phyloP scores from a whole-genome alignment of 2,888 invertebrate species.

The Thelaira solivaga region DNA sequence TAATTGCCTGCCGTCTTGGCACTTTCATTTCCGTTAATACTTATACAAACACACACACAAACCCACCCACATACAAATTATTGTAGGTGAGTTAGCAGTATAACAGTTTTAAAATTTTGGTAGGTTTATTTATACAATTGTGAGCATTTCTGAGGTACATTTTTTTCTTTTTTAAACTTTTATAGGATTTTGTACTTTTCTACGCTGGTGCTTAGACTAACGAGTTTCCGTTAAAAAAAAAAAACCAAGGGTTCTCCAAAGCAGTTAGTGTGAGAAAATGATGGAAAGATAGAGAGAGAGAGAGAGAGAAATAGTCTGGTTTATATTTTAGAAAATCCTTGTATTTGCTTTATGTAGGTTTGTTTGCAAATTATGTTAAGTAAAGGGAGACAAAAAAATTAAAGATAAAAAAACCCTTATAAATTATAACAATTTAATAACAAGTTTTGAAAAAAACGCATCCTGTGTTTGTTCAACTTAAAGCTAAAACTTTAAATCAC shows the following conservation, averaged over 20 bases:
- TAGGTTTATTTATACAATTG: conserved; percentile 1
- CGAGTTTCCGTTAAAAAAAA: conserved; percentile 34
- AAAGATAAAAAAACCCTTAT: conserved; percentile 74
- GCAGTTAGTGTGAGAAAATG: neutral
- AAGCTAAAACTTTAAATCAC: conserved; percentile 49
- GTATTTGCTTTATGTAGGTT: conserved; percentile 16
- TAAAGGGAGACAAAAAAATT: conserved; percentile 12
- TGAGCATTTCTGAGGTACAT: no score
- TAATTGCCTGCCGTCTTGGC: conserved; percentile 72
- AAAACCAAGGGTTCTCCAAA: neutral
- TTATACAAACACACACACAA: neutral
- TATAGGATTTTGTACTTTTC: conserved; percentile 53
- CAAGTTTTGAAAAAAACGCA: conserved; percentile 74
- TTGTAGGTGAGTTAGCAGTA: neutral
- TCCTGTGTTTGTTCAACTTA: conserved; percentile 65
- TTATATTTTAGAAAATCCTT: neutral
- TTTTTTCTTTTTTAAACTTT: conserved; percentile 37
- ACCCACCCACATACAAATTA: no score
- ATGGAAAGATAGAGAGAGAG: neutral
- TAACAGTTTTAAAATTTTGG: conserved; percentile 14
- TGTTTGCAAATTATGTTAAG: neutral
- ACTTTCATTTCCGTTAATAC: conserved; percentile 56
- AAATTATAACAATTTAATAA: conserved; percentile 76
- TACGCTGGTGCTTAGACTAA: conserved; percentile 48
- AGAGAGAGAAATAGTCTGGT: neutral